These are phyloP conservation scores for Mixornis gularis DNA, from an alignment of 2,113 vertebrate species.

Conservation along the genomic window DNA sequence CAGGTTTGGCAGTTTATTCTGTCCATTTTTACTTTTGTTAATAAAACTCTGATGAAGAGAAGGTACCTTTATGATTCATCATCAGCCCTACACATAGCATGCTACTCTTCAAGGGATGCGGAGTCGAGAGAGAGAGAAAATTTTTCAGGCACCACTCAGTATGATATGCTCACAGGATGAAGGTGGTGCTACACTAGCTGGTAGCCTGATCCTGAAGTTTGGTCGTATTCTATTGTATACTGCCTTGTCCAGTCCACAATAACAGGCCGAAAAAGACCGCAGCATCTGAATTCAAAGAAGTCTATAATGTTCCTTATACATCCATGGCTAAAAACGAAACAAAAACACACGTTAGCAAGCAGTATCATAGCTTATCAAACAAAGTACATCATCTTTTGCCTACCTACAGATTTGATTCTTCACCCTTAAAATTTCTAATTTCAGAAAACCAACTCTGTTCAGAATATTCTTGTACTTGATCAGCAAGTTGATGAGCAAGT, in stretches of 20 bases:
- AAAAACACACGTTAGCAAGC: conserved; percentile 1
- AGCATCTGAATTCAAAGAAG: conserved; percentile 99
- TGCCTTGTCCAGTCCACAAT: conserved; percentile 96
- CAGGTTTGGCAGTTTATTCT: conserved; percentile 81
- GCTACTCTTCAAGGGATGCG: conserved; percentile 82
- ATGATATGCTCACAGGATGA: conserved; percentile 69
- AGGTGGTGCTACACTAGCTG: conserved; percentile 88
- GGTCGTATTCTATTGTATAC: conserved; percentile 98
- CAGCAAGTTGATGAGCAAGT: not conserved
- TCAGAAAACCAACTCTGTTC: not conserved
- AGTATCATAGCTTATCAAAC: not conserved
- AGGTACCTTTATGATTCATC: conserved; percentile 71
- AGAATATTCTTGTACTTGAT: not conserved
- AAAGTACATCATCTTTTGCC: not conserved
- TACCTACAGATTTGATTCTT: not conserved
- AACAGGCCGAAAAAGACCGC: conserved; percentile 93
- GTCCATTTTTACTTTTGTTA: conserved; percentile 75
- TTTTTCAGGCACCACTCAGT: conserved; percentile 83
- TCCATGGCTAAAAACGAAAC: conserved; percentile 81
- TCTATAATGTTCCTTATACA: conserved; percentile 96
- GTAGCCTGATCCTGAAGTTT: conserved; percentile 95
- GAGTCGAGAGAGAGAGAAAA: conserved; percentile 74
- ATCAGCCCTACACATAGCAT: conserved; percentile 85
- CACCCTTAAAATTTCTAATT: not conserved
- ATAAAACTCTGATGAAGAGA: conserved; percentile 73